phyloP scores from a whole-genome alignment of 2,797 vertebrate genomes.

The Manis javanica region DNA sequence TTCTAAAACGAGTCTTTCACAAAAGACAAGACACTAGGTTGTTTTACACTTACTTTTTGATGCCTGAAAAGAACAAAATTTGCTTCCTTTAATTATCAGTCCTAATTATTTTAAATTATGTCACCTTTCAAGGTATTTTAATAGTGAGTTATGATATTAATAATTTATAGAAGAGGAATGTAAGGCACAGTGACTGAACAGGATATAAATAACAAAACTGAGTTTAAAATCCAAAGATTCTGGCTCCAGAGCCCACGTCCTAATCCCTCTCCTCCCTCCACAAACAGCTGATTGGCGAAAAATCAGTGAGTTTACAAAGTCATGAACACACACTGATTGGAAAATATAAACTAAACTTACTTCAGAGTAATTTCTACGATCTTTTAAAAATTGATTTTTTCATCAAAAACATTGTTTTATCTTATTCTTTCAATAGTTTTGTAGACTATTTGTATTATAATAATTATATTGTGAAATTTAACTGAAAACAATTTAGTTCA shows the following conservation, averaged over 20 bases:
- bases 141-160: background rate
- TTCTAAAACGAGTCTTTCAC: slow-evolving; percentile 8
- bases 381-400: background rate
- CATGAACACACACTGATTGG: background rate
- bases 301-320: background rate
- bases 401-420: background rate
- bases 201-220: background rate
- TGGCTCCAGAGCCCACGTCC: background rate
- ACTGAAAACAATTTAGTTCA: background rate
- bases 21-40: background rate
- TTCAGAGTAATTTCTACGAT: background rate
- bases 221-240: background rate
- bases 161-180: background rate
- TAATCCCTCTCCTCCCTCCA: background rate
- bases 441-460: background rate
- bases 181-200: background rate
- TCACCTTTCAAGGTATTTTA: background rate
- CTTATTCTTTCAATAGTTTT: background rate
- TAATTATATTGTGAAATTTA: background rate
- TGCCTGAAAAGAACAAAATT: background rate
- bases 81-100: background rate
- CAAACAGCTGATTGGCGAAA: background rate
- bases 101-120: background rate
- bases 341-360: background rate
- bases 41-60: slow-evolving; percentile 21